These are phyloP conservation scores for Meloidogyne chitwoodi DNA, from an alignment of 1,140 invertebrate genomes.

Conservation along the genomic window DNA sequence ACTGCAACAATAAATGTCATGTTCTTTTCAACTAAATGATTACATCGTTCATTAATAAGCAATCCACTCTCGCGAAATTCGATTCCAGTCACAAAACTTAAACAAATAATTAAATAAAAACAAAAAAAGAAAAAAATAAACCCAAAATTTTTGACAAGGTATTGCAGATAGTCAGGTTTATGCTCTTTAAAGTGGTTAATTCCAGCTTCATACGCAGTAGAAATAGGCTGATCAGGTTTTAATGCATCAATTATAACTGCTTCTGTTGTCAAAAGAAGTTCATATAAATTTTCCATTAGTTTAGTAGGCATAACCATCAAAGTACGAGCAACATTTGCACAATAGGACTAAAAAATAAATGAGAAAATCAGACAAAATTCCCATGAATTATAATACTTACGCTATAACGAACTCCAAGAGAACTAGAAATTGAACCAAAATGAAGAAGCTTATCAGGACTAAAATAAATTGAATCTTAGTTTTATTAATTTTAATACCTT, in stretches of 20 bases:
- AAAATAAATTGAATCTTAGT: constrained; percentile 31
- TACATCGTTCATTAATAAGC: constrained; percentile 83
- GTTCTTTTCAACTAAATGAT: constrained; percentile 73
- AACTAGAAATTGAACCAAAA: constrained; percentile 92
- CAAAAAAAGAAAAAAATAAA: constrained; percentile 55
- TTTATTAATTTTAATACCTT: constrained; percentile 19
- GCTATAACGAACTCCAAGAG: constrained; percentile 87
- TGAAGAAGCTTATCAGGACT: constrained; percentile 89
- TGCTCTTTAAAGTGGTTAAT: constrained; percentile 79
- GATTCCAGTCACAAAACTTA: constrained; percentile 84
- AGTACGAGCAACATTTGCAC: constrained; percentile 96
- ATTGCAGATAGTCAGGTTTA: constrained; percentile 78
- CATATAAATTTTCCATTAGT: constrained; percentile 76
- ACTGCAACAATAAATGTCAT: constrained; percentile 96
- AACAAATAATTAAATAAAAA: neutral
- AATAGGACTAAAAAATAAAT: constrained; percentile 71
- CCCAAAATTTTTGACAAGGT: constrained; percentile 87
- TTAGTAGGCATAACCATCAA: constrained; percentile 88
- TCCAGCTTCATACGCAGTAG: constrained; percentile 81
- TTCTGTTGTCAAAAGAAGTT: constrained; percentile 83
- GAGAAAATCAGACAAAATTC: neutral
- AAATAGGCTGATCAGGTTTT: constrained; percentile 76
- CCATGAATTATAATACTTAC: constrained; percentile 27
- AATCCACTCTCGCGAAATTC: constrained; percentile 93
- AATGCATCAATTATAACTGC: constrained; percentile 83